A percentile compares a stretch with the other conserved stretches of the same genome.
phyloP scores from a whole-genome alignment of 2,888 invertebrate genomes.

The Nomada ferruginata region DNA sequence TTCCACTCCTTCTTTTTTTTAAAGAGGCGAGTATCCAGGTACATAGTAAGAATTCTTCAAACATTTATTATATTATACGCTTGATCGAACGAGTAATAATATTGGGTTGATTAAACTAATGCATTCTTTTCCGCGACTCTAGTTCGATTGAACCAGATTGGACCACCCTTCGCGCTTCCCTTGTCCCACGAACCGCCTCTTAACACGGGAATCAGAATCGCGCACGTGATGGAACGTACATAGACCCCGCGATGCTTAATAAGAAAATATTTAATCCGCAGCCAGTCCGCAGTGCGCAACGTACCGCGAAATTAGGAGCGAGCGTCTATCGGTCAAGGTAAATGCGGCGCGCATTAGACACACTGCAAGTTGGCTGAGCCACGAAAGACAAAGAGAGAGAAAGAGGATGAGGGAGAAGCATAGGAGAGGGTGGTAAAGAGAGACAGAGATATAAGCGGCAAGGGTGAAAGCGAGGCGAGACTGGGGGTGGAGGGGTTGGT shows the following conservation, averaged over 20 bases:
- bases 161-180: not conserved
- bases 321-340: constrained; percentile 81
- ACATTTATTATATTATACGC: too few species aligned
- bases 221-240: not conserved
- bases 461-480: constrained; percentile 36
- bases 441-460: constrained; percentile 11
- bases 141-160: not conserved
- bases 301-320: constrained; percentile 72
- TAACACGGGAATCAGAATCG: not conserved
- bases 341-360: constrained; percentile 80
- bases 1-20: not conserved
- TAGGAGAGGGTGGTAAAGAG: constrained; percentile 4
- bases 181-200: not conserved
- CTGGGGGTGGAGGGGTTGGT: constrained; percentile 55
- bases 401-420: constrained; percentile 14
- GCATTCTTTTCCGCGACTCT: not conserved
- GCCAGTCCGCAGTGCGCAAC: constrained; percentile 69
- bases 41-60: too few species aligned
- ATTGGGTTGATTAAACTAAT: not conserved
- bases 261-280: constrained; percentile 67
- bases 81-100: too few species aligned
- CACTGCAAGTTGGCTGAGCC: constrained; percentile 63
- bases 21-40: not conserved
- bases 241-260: constrained; percentile 44
- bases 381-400: constrained; percentile 8